Evolutionary conservation across 1,140 invertebrate genomes (phyloP).

Genomic region (Zaprionus camerounensis): DNA sequence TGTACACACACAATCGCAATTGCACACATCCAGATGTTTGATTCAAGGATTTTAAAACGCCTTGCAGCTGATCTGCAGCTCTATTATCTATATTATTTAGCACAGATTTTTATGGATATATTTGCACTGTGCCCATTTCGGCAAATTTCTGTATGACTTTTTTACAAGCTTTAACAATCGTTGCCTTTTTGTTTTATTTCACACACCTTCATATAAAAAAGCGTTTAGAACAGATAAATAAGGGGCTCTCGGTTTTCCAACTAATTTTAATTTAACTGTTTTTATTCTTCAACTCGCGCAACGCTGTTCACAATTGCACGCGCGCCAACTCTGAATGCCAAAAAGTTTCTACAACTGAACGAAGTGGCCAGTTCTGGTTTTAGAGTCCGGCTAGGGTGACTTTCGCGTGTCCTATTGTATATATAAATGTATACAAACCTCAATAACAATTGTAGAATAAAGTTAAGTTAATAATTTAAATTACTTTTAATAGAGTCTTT

Average conservation of each 20-base stretch:
- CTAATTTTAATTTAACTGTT: slow-evolving; percentile 56
- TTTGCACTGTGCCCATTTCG: slow-evolving; percentile 19
- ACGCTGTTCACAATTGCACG: slow-evolving; percentile 64
- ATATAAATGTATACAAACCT: neutral
- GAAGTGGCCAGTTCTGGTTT: slow-evolving; percentile 49
- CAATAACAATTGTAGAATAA: neutral
- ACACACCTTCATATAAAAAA: slow-evolving; percentile 71
- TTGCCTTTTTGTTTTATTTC: slow-evolving; percentile 4
- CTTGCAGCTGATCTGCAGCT: slow-evolving; percentile 18
- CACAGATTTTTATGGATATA: neutral
- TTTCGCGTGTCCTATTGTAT: slow-evolving; percentile 26
- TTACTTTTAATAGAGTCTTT: neutral
- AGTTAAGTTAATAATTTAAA: neutral
- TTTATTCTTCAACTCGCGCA: slow-evolving; percentile 54
- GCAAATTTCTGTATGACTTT: slow-evolving; percentile 27
- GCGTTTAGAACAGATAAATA: slow-evolving; percentile 9
- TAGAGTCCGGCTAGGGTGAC: slow-evolving; percentile 5
- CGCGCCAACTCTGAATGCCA: slow-evolving; percentile 78
- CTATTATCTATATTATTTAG: slow-evolving; percentile 1
- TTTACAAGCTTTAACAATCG: slow-evolving; percentile 3
- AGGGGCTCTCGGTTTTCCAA: slow-evolving; percentile 30
- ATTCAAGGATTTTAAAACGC: slow-evolving; percentile 9
- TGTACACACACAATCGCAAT: neutral
- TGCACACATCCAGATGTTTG: neutral
- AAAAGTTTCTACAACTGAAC: slow-evolving; percentile 57